Evolutionary conservation across 2,888 invertebrate genomes (phyloP), one percentile per base, ranked within the genome.

Genomic region (Aleiodes alternator): DNA sequence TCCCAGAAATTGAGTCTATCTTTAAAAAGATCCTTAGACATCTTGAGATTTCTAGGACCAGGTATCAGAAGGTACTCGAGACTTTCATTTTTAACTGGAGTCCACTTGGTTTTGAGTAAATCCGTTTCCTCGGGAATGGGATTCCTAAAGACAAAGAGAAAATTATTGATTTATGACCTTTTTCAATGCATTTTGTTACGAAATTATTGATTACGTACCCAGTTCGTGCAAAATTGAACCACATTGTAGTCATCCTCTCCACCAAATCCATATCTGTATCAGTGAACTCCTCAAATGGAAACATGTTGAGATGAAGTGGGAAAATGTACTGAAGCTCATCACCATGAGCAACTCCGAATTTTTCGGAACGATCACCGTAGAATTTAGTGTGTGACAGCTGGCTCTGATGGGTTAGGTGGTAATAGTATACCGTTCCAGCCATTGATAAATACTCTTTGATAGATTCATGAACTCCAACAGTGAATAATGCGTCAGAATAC

Each of bases 251-350:
- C 72, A 96, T 88, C 3, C 92, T 91, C 82, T 91, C 88, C 23
- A 2, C 23, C 23, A 23, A 23, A 23, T 23, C 23, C 8, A 91
- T 84, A 83, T 95, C 95, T 72, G 92, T 88, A 11, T 91, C 86
- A 0, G 92, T 92, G 5, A 93, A 90, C 6, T 91, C 90, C 1
- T 92, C 90, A 38, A 91, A 90, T 0, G 93, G 91, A 84, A 95
- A 95, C 6, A 93, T 84, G 50, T 87, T 87, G 74, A 92, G 91
- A 0, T 91, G 91, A 69, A 95, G 92, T 0, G 95, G 94, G 85
- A 96, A 96, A 8, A 96, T 87, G 86, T 96, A 94, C 86, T 95
- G 95, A 70, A 96, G 89, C 78, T 97, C 96, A 83, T 96, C 96
- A 0, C 95, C 96, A 86, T 96, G 96, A 70, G 94, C 94, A 0